A percentile compares a stretch with the other conserved stretches of the same genome.
Evolutionary conservation across 2,113 vertebrate genomes (phyloP).

Genomic region (Rhegmatorhina hoffmannsi): DNA sequence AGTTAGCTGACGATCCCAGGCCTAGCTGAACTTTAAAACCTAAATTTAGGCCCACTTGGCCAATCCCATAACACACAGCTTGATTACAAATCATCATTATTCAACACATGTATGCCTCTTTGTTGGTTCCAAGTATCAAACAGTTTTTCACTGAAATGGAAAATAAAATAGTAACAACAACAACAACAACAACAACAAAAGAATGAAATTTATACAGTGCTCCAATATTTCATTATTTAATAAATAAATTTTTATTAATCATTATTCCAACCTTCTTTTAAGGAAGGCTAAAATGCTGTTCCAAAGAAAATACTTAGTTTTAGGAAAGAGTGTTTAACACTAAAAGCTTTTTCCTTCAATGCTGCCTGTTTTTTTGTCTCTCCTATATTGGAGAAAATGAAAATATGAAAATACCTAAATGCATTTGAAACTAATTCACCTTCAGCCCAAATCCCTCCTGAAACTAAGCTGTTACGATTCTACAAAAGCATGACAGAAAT

Average conservation of each 20-base stretch:
- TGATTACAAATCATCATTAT: slow-evolving; percentile 32
- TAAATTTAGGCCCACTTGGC: no score
- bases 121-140: background rate
- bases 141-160: background rate
- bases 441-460: background rate
- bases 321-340: background rate
- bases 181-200: background rate
- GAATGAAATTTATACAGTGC: background rate
- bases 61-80: no score
- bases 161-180: background rate
- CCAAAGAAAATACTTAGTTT: background rate
- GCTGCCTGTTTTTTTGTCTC: background rate
- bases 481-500: background rate
- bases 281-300: background rate
- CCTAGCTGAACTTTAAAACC: no score
- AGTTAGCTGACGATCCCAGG: no score
- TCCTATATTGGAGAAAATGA: background rate
- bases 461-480: background rate
- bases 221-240: background rate
- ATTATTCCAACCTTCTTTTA: background rate
- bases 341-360: background rate
- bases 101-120: background rate
- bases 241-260: background rate
- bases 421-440: background rate
- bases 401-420: background rate